Evolutionary conservation across 2,888 invertebrate species (phyloP), one percentile per base, ranked within the genome.

Genomic region (Carcina quercana): DNA sequence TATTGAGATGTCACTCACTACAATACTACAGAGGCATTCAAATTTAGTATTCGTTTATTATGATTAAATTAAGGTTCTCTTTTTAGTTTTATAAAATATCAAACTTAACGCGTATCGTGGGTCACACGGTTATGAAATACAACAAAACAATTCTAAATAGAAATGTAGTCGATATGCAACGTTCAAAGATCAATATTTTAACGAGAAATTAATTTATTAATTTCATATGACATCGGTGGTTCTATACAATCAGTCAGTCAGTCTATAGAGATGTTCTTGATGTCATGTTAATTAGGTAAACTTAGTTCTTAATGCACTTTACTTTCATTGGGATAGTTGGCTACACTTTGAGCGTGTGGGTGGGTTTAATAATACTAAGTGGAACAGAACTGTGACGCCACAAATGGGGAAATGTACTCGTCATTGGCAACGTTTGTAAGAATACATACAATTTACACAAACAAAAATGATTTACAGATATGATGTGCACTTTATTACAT

Each of bases 121-220:
- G 58, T 65, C 66, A 66, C 57, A 68, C 63, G 70, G 73, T 74
- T 75, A 76, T 73, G 76, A 69, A n/a, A 70, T 70, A 70, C 57
- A 75, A 79, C 64, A 68, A 74, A 80, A 70, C 72, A 67, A 70
- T 74, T 72, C 72, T 71, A 76, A 71, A 70, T 65, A 76, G 79
- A 82, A 76, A 80, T 83, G 78, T 82, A 72, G 69, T 73, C 71
- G 82, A 83, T 83, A 83, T 83, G 82, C 80, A 80, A 79, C 79
- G 80, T 83, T 82, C 59, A 69, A 61, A 75, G 72, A 74, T 79
- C 71, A 72, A 72, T 63, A 50, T 55, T n/a, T n/a, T 59, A 57
- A 59, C 54, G 56, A 51, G 58, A 58, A 65, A 64, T 51, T 53
- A 69, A 61, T 61, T 69, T 71, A 64, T 51, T 53, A 69, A 61